These are phyloP conservation scores for Thera obeliscata DNA, from an alignment of 2,888 invertebrate genomes.

Conservation along the genomic window DNA sequence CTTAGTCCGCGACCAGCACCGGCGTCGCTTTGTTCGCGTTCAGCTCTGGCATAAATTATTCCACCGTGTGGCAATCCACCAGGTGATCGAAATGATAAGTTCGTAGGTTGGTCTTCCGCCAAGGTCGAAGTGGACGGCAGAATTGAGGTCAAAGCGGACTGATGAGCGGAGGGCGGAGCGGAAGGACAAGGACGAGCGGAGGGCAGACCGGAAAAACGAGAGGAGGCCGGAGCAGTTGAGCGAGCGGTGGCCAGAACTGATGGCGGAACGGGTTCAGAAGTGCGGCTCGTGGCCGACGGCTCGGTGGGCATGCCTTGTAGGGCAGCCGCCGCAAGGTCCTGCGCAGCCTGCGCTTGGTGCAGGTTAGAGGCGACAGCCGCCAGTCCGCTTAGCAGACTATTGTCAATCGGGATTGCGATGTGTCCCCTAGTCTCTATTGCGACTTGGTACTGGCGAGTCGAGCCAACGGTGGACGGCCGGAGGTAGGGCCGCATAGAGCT, in stretches of 20 bases:
- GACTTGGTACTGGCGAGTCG: constrained; percentile 64
- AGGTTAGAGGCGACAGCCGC: constrained; percentile 41
- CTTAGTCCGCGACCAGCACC: too few species aligned
- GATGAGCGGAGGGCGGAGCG: neutral
- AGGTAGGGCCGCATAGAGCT: constrained; percentile 28
- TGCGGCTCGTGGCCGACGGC: too few species aligned
- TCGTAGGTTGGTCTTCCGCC: too few species aligned
- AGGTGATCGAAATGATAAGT: too few species aligned
- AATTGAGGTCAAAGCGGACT: neutral
- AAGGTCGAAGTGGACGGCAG: neutral
- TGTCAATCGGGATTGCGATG: constrained; percentile 61
- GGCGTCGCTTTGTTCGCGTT: too few species aligned
- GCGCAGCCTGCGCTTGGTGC: constrained; percentile 22
- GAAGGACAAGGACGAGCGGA: neutral
- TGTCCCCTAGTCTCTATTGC: constrained; percentile 69
- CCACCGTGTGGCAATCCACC: too few species aligned
- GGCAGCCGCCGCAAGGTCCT: constrained; percentile 14
- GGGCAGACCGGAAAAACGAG: neutral
- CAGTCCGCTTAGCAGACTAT: constrained; percentile 53
- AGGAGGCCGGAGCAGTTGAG: neutral
- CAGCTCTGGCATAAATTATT: too few species aligned
- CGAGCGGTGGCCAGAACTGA: neutral
- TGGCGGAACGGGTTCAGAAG: neutral
- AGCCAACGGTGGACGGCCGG: constrained; percentile 52
- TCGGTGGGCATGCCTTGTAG: neutral